Evolutionary conservation across 53 echinoderm and acorn worm species (phyloP).

Genomic region (Crossaster papposus): DNA sequence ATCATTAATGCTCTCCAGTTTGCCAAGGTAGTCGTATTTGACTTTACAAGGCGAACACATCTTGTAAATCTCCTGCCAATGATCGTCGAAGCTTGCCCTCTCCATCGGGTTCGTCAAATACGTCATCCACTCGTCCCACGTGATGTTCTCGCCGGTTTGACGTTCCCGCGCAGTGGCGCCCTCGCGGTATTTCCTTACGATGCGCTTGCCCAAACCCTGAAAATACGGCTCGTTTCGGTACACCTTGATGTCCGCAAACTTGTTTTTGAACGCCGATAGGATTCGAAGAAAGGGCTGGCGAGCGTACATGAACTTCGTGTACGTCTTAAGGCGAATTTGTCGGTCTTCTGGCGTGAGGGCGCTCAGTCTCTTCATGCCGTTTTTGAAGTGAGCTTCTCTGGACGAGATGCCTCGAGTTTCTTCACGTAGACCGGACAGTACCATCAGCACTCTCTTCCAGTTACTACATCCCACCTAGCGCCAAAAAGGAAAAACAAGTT

Average conservation of each 20-base stretch:
- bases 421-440: slow-evolving; percentile 53
- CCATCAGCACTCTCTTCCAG: slow-evolving; percentile 88
- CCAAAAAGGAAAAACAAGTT: not conserved
- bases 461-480: slow-evolving; percentile 79
- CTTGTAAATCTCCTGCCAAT: slow-evolving; percentile 87
- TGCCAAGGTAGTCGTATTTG: slow-evolving; percentile 86
- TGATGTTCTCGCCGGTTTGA: slow-evolving; percentile 86
- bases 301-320: slow-evolving; percentile 82
- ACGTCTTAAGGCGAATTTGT: slow-evolving; percentile 61
- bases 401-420: slow-evolving; percentile 64
- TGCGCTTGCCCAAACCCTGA: slow-evolving; percentile 74
- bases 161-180: slow-evolving; percentile 74
- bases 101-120: slow-evolving; percentile 76
- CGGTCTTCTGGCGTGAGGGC: slow-evolving; percentile 59
- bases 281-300: slow-evolving; percentile 85
- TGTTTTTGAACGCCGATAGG: slow-evolving; percentile 87
- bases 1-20: slow-evolving; percentile 75
- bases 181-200: slow-evolving; percentile 74
- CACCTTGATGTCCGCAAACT: slow-evolving; percentile 70
- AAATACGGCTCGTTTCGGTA: slow-evolving; percentile 85
- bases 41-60: slow-evolving; percentile 92
- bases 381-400: slow-evolving; percentile 79
- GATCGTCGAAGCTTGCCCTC: slow-evolving; percentile 74
- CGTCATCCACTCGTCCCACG: slow-evolving; percentile 83
- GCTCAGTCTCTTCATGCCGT: slow-evolving; percentile 78